Percentiles rank a stretch among this genome's conserved stretches.
phyloP scores from a whole-genome alignment of 2,888 invertebrate species.

The Acanthococcus lagerstroemiae region DNA sequence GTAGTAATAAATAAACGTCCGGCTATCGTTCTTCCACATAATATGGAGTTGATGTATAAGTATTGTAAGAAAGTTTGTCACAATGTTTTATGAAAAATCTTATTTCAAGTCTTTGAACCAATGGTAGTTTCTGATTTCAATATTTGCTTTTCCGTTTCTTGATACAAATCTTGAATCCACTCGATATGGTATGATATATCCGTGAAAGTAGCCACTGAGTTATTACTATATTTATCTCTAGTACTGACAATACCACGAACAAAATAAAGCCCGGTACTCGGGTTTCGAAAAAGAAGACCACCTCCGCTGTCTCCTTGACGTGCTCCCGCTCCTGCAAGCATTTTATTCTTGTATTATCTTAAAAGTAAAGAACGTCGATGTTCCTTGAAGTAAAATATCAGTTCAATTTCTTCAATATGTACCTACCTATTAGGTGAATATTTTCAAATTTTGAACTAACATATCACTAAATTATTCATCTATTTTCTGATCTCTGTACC shows the following conservation, averaged over 20 bases:
- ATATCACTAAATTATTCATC: no score
- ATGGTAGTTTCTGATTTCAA: background rate
- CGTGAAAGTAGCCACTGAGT: background rate
- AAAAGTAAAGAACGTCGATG: no score
- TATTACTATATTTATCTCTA: background rate
- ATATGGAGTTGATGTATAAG: background rate
- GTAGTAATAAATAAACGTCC: no score
- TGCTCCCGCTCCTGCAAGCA: background rate
- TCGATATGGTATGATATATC: background rate
- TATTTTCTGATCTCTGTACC: no score
- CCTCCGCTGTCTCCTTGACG: constrained; percentile 8
- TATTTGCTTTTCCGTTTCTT: background rate
- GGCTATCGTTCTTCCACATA: no score
- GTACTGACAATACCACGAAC: constrained; percentile 1
- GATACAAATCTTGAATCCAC: background rate
- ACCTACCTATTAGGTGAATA: no score
- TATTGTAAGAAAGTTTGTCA: background rate
- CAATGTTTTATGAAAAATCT: background rate
- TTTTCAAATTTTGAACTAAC: no score
- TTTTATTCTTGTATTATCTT: no score
- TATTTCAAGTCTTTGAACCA: background rate
- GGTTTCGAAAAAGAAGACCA: background rate
- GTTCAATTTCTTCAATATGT: no score
- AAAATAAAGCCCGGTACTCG: background rate
- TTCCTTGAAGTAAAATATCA: no score